phyloP scores from a whole-genome alignment of 2,888 invertebrate genomes.

The Synergus umbraculus region DNA sequence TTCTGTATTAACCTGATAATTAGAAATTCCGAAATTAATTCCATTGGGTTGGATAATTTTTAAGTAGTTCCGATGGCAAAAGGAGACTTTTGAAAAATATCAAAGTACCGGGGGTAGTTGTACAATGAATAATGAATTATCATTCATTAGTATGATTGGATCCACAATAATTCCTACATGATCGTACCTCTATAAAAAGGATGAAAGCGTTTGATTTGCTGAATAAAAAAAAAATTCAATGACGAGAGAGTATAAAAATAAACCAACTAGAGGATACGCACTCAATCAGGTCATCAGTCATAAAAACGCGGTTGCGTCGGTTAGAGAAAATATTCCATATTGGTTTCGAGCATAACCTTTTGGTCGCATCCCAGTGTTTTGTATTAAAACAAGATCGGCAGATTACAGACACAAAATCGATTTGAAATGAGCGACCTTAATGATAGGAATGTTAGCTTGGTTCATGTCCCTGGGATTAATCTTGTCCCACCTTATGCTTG shows the following conservation, averaged over 20 bases:
- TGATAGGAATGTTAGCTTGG: constrained; percentile 47
- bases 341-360: background rate
- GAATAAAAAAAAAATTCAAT: background rate
- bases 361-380: background rate
- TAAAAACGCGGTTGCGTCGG: background rate
- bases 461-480: constrained; percentile 54
- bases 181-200: background rate
- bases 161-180: background rate
- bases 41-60: background rate
- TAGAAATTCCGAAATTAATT: background rate
- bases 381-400: constrained; percentile 2
- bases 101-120: too few relatives aligned
- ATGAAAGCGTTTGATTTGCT: background rate
- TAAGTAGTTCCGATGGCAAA: too few relatives aligned
- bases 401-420: background rate
- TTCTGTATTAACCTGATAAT: background rate
- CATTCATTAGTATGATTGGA: background rate
- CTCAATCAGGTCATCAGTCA: background rate
- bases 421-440: background rate
- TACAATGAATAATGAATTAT: background rate
- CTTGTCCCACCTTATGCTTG: constrained; percentile 54
- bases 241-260: constrained; percentile 2
- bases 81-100: too few relatives aligned
- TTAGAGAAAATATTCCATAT: background rate
- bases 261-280: background rate